Conservation (phyloP, 2,888 invertebrate species). For the Hirtodrosophila alboralis region DNA sequence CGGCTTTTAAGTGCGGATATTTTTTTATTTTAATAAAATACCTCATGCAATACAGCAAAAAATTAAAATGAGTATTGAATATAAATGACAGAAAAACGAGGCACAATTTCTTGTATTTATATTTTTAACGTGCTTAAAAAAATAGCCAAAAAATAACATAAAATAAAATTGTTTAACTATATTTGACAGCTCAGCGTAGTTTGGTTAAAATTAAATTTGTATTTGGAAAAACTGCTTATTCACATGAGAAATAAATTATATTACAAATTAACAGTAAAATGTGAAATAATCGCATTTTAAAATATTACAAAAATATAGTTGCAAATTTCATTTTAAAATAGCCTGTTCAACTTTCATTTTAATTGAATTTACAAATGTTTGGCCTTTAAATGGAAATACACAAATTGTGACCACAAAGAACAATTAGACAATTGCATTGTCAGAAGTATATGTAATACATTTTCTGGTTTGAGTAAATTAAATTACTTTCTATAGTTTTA, state of each 20-base stretch:
- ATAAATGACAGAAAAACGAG: conserved; percentile 19
- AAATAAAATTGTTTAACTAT: conserved; percentile 20
- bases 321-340: too few species aligned
- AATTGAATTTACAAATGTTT: too few species aligned
- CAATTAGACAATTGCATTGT: conserved; percentile 39
- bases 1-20: conserved; percentile 42
- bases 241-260: too few species aligned
- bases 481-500: conserved; percentile 60
- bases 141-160: conserved; percentile 8
- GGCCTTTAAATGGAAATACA: too few species aligned
- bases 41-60: conserved; percentile 35
- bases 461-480: conserved; percentile 45
- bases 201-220: not conserved
- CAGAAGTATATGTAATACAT: not conserved
- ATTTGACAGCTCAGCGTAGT: conserved; percentile 4
- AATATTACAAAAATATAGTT: too few species aligned
- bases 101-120: conserved; percentile 4
- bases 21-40: conserved; percentile 50
- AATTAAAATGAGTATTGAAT: conserved; percentile 24
- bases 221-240: too few species aligned
- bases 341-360: too few species aligned
- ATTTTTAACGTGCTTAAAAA: conserved; percentile 11
- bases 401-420: not conserved
- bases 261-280: too few species aligned
- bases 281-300: too few species aligned